phyloP scores from a whole-genome alignment of 2,797 vertebrate genomes.

The Oophaga sylvatica region DNA sequence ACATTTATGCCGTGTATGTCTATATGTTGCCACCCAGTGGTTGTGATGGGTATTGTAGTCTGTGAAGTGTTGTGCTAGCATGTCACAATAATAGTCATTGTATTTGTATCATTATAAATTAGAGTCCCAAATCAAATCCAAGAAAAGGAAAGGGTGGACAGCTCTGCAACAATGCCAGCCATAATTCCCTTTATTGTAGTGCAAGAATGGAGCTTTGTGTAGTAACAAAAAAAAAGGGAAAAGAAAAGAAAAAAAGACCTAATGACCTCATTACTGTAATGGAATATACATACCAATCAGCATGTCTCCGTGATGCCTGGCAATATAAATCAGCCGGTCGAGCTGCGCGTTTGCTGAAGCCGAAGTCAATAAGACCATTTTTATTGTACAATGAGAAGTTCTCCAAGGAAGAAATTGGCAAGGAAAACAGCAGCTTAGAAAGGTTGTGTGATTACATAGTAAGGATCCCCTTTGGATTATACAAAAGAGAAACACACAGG shows the following conservation, averaged over 20 bases:
- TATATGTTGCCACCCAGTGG: no score
- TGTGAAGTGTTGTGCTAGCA: no score
- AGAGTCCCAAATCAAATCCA: no score
- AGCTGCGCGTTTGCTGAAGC: slow-evolving; percentile 49
- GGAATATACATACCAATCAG: slow-evolving; percentile 52
- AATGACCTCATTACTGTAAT: slow-evolving; percentile 59
- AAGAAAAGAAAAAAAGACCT: slow-evolving; percentile 2
- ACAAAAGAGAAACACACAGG: slow-evolving; percentile 12
- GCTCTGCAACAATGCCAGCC: neutral
- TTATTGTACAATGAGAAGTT: slow-evolving; percentile 58
- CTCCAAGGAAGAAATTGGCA: slow-evolving; percentile 53
- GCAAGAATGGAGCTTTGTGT: slow-evolving; percentile 42
- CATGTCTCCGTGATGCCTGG: slow-evolving; percentile 36
- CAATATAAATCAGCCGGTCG: slow-evolving; percentile 47
- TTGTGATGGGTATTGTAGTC: no score
- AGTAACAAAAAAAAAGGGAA: neutral
- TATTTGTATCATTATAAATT: no score
- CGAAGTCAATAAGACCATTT: slow-evolving; percentile 58
- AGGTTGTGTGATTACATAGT: slow-evolving; percentile 46
- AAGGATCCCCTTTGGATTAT: slow-evolving; percentile 14
- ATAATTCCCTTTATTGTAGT: slow-evolving; percentile 37
- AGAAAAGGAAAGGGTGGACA: no score
- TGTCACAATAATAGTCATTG: no score
- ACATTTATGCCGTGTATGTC: no score
- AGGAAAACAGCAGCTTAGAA: slow-evolving; percentile 30